Evolutionary conservation across 23 tunicate genomes (phyloP), one percentile per base, ranked within the genome.

Genomic region (Aplidium turbinatum): DNA sequence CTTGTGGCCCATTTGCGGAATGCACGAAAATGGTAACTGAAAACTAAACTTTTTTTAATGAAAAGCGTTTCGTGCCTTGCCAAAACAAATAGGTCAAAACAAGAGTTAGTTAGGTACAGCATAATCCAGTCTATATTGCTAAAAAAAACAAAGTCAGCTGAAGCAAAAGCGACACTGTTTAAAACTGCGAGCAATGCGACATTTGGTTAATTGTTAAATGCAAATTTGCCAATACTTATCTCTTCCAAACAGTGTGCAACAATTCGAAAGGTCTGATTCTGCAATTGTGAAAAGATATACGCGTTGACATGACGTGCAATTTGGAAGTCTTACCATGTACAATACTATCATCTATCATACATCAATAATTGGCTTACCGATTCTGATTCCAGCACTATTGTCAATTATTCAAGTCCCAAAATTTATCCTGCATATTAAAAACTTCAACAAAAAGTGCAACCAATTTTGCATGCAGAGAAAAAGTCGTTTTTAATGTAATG

Each of bases 221-320:
- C 68, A 29, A 29, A 30, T 24, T 32, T 62, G 16, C 9, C 38
- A 62, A 30, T 62, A 62, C 30, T 38, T 5, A 6, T 62, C 38
- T 30, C 68, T 62, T 62, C 19, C 68, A 62, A 23, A 62, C 68
- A 62, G 11, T 32, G 38, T 62, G 18, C 38, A 62, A 62, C 68
- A 29, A 30, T 6, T 62, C 9, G 68, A 62, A 29, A 9, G 38
- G 38, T 7, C 16, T 62, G 68, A 62, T n/a, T 6, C 36, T n/a
- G 30, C 38, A 30, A 29, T 29, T 30, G 22, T 29, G 20, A 32
- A 62, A 62, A 38, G 36, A 32, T 29, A 29, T 38, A 62, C 38
- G 22, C 20, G 27, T 29, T 29, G 27, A 23, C 4, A 30, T 29
- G 39, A 24, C 22, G 30, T 62, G 68, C 68, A 62, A 32, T 62